Evolutionary conservation across 2,113 vertebrate species (phyloP).

Genomic region (Hippolais icterina): DNA sequence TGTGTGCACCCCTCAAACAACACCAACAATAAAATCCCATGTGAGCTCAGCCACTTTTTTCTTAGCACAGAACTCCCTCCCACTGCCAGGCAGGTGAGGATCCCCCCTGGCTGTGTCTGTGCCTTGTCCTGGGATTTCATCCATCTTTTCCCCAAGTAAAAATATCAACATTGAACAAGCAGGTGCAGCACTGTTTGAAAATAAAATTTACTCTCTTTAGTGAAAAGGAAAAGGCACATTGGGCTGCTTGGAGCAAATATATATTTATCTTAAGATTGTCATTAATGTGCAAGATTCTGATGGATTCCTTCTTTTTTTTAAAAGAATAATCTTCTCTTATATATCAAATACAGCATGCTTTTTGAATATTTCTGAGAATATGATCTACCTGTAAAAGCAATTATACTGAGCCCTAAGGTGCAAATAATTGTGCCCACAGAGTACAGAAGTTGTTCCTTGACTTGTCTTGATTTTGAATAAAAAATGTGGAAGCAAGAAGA

Average conservation of each 20-base stretch:
- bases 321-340: neutral
- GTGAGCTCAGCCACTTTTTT: fast-evolving
- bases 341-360: neutral
- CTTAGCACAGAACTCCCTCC: neutral
- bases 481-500: neutral
- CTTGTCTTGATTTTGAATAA: neutral
- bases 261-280: neutral
- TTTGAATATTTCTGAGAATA: neutral
- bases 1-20: neutral
- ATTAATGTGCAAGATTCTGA: neutral
- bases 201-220: neutral
- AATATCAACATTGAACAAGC: neutral
- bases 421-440: neutral
- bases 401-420: neutral
- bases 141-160: neutral
- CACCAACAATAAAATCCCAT: neutral
- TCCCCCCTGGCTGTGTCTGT: neutral
- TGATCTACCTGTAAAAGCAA: neutral
- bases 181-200: neutral
- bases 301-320: neutral
- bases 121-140: neutral
- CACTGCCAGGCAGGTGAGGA: neutral
- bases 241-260: neutral
- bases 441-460: neutral
- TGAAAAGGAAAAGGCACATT: neutral